Base-by-base conservation (phyloP, 2,888 invertebrate genomes). In the Scrobipalpa atriplicella region DNA sequence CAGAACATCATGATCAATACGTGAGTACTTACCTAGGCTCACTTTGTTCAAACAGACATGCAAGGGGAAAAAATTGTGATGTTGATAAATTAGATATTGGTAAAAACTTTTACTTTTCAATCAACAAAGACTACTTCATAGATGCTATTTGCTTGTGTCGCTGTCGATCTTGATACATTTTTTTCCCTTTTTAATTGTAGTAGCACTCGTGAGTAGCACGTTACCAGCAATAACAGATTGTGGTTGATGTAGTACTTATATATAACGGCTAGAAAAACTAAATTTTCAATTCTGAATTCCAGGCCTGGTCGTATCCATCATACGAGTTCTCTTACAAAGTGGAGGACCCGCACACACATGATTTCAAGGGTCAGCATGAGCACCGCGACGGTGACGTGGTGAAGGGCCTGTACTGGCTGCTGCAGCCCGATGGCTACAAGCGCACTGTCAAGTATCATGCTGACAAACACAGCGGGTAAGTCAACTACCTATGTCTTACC, bases 261-360 rank as follows among this genome's bases (percentile, higher is more conserved):
- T n/a, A n/a, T n/a, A n/a, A n/a, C n/a, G n/a, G n/a, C n/a, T 29
- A 29, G 5, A 29, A 29, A 29, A 29, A 5, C 29, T 29, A 29
- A 2, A 54, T 54, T 21, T 18, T 21, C 8, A 52, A 11, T 56
- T 56, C 9, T 21, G 2, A n/a, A 56, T 64, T 64, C 10, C 72
- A 91, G 92, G 91, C 88, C 65, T 79, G 78, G 83, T 75, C 90
- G 83, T 89, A 91, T 88, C 92, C 92, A 69, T 85, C 87, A 79
- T 92, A 92, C 79, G 91, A 93, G 74, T 94, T 91, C 88, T 92
- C 90, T 70, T 94, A 94, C 80, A 90, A 89, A 73, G 94, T 94
- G 65, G 78, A 88, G 67, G 94, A 94, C 78, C 92, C 92, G 65
- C 89, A 93, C 77, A 94, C 94, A 19, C 93, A 94, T 70, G 94